Evolutionary conservation across 1,140 invertebrate species (phyloP), one percentile per base, ranked within the genome.

Genomic region (Lanistes nyassanus): DNA sequence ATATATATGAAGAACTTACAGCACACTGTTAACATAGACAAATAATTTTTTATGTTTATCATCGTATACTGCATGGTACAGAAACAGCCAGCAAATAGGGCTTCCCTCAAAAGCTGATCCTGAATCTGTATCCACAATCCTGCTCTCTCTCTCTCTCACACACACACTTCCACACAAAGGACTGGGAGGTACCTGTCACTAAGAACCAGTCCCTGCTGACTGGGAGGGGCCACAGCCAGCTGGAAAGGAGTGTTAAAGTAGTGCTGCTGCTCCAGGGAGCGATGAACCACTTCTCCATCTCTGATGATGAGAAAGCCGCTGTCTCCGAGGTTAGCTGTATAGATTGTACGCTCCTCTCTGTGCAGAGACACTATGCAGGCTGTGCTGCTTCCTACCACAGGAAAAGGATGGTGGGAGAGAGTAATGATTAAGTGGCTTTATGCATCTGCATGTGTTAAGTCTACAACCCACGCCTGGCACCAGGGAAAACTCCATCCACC

Each of bases 231-330:
- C 78, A 98, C 90, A 55, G 96, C 96, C 66, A 99, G 91, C 90
- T 99, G 97, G 91, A 97, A 99, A 11, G 98, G 98, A 39, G 98
- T 98, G 90, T 99, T 99, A 88, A 99, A 99, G 88, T 98, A 98
- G 89, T 99, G 97, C 84, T 98, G 96, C 86, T 99, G 97, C 89
- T 99, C 97, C 82, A 96, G 94, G 0, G 96, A 97, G 73, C 95
- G 92, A 88, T 97, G 95, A 31, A 99, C 93, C 23, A 99, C 93
- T 81, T 95, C 92, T 42, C 90, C 91, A 74, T 93, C 92, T 26
- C 97, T 91, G 56, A 98, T 94, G 51, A 99, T 93, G 88, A 99
- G 93, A 89, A 97, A 99, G 23, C 97, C 98, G 86, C 96, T 98
- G 90, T 99, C 98, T n/a, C 98, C 98, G 79, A 99, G 96, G 90